phyloP scores from a whole-genome alignment of 2,888 invertebrate genomes.

The Panzeria rudis region DNA sequence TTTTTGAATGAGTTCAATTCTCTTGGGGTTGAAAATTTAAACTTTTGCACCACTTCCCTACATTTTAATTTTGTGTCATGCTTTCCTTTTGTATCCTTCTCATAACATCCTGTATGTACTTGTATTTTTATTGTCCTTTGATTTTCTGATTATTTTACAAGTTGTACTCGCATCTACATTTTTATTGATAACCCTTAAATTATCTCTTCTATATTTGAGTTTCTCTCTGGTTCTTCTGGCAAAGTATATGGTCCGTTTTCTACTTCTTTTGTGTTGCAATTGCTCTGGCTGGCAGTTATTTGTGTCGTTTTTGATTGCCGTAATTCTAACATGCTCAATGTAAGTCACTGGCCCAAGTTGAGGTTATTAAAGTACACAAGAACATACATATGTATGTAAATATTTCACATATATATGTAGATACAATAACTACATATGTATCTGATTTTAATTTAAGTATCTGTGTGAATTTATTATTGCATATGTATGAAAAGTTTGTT shows the following conservation, averaged over 20 bases:
- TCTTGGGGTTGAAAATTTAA: slow-evolving; percentile 57
- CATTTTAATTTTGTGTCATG: slow-evolving; percentile 65
- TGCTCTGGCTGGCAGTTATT: slow-evolving; percentile 16
- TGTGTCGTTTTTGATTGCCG: slow-evolving; percentile 39
- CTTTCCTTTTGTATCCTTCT: slow-evolving; percentile 47
- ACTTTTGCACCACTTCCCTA: slow-evolving; percentile 70
- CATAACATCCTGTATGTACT: slow-evolving; percentile 29
- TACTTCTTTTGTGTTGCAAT: slow-evolving; percentile 30
- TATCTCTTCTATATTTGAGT: slow-evolving; percentile 9
- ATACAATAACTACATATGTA: not conserved
- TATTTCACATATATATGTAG: not conserved
- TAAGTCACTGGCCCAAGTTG: slow-evolving; percentile 72
- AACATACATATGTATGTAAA: not conserved
- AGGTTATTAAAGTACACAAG: slow-evolving; percentile 61
- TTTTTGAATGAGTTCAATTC: slow-evolving; percentile 30
- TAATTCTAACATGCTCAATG: slow-evolving; percentile 53
- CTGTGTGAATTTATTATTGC: not conserved
- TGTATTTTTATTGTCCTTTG: slow-evolving; percentile 22
- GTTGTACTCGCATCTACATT: slow-evolving; percentile 18
- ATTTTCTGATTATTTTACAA: slow-evolving; percentile 27
- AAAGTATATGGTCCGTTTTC: slow-evolving; percentile 17
- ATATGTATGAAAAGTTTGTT: not conserved
- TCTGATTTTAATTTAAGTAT: not conserved
- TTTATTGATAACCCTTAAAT: slow-evolving; percentile 63
- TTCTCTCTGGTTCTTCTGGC: slow-evolving; percentile 10